A percentile compares a stretch with the other conserved stretches of the same genome.
These are phyloP conservation scores for Orthosia gracilis DNA, from an alignment of 2,888 invertebrate genomes.

Conservation along the genomic window DNA sequence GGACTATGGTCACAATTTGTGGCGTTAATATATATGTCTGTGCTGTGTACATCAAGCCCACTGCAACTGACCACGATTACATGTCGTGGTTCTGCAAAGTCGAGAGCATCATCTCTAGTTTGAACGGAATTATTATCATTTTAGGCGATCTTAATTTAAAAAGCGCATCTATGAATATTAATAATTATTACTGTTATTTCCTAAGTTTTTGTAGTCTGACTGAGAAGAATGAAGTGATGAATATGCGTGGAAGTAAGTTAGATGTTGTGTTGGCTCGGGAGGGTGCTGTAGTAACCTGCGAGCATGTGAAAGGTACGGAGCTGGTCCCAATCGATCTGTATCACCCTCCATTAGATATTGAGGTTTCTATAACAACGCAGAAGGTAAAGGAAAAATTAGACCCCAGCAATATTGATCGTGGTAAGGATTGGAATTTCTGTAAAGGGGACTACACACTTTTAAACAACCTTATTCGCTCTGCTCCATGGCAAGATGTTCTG, in stretches of 20 bases:
- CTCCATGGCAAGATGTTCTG: background rate
- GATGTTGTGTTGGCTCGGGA: conserved; percentile 9
- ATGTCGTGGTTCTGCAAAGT: too few relatives aligned
- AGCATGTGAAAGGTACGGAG: background rate
- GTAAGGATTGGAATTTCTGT: background rate
- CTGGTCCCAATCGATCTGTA: background rate
- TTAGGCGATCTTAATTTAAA: too few relatives aligned
- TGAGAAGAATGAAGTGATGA: conserved; percentile 13
- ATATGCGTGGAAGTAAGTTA: conserved; percentile 16
- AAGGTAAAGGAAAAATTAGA: background rate
- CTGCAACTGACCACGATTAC: too few relatives aligned
- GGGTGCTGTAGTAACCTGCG: background rate
- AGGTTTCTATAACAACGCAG: background rate
- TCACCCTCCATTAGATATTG: background rate
- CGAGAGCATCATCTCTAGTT: too few relatives aligned
- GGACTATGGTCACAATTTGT: too few relatives aligned
- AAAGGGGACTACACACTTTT: background rate
- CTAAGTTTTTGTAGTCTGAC: conserved; percentile 12
- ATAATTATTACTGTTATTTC: conserved; percentile 27
- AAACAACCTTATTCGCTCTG: background rate
- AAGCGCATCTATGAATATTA: background rate
- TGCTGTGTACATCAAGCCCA: too few relatives aligned
- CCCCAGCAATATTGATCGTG: background rate
- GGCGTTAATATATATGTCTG: too few relatives aligned
- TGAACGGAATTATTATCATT: too few relatives aligned